These are phyloP conservation scores for Muscicapa adusta DNA, from an alignment of 2,113 vertebrate species.

Conservation along the genomic window DNA sequence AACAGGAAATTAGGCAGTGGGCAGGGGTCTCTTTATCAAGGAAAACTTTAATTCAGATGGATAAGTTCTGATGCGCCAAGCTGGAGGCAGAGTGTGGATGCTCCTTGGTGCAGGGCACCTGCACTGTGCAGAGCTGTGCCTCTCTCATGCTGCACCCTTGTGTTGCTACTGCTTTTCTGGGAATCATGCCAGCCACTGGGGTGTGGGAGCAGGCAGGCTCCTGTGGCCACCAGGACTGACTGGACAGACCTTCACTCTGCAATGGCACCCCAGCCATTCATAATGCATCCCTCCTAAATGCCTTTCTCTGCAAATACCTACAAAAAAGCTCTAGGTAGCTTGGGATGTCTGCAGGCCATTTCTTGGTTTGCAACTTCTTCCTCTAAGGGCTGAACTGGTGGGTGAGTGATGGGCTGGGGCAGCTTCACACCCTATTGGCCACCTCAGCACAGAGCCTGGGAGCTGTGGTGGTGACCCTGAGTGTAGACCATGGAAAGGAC, in stretches of 20 bases:
- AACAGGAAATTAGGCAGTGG: not conserved
- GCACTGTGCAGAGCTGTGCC: rapidly evolving
- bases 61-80: rapidly evolving
- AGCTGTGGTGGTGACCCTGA: not conserved
- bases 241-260: not conserved
- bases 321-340: not conserved
- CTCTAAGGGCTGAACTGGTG: not conserved
- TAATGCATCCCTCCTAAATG: not conserved
- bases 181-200: rapidly evolving
- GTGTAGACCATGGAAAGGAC: not conserved
- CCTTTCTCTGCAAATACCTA: not conserved
- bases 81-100: not conserved
- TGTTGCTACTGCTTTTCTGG: not conserved
- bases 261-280: not conserved
- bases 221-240: not conserved
- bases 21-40: not conserved
- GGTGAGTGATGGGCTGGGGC: not conserved
- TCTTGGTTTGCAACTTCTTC: not conserved
- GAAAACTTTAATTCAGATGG: not conserved
- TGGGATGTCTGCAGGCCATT: not conserved
- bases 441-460: not conserved
- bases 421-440: not conserved
- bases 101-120: not conserved
- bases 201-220: not conserved
- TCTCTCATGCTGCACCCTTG: not conserved